phyloP scores from a whole-genome alignment of 1,140 invertebrate species.

The Calliopsis andreniformis region DNA sequence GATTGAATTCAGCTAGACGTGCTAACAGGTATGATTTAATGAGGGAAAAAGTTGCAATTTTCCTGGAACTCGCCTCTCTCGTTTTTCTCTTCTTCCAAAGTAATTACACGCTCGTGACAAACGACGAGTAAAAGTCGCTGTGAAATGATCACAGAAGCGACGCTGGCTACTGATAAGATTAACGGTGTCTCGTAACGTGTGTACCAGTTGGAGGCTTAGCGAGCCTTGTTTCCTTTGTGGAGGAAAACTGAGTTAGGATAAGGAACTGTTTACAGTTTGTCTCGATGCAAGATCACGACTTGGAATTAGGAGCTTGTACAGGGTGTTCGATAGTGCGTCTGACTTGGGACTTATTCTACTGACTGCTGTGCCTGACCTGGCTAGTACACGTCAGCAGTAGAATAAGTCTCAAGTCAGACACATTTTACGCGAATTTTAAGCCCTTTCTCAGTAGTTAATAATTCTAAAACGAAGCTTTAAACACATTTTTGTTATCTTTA shows the following conservation, averaged over 20 bases:
- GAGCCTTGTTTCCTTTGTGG: not conserved
- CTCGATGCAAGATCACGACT: not conserved
- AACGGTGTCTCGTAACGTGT: slow-evolving; percentile 1
- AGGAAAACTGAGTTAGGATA: not conserved
- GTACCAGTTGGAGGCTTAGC: not conserved
- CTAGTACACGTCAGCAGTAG: no score
- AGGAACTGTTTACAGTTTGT: no score
- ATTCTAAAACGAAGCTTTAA: no score
- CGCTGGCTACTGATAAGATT: slow-evolving; percentile 16
- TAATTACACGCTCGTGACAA: slow-evolving; percentile 4
- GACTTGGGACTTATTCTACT: no score
- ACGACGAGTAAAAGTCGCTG: not conserved
- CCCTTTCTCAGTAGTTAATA: no score
- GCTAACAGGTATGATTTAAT: slow-evolving; percentile 7
- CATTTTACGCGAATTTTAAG: no score
- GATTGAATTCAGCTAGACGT: not conserved
- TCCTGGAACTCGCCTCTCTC: not conserved
- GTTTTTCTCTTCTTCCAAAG: not conserved
- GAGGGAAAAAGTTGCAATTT: not conserved
- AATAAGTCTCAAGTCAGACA: no score
- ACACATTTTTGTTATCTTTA: no score
- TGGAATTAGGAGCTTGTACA: no score
- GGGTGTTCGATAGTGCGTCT: no score
- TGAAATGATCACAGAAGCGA: not conserved
- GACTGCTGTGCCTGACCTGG: no score